phyloP scores from a whole-genome alignment of 2,888 invertebrate species.

The Prionchulus punctatus region DNA sequence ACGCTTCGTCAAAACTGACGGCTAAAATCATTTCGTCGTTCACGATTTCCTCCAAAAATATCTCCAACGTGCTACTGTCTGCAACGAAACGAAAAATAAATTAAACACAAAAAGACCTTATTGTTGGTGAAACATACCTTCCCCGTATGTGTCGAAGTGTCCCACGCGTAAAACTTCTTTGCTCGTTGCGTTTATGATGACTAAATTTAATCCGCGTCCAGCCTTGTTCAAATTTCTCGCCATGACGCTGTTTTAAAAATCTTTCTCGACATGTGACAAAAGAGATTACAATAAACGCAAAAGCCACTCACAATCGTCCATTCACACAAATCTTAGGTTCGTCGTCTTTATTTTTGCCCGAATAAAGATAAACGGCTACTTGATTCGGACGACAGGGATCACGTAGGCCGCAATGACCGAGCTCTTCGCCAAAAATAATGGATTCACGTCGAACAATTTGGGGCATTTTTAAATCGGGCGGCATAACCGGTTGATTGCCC shows the following conservation, averaged over 20 bases:
- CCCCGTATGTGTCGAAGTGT: constrained; percentile 43
- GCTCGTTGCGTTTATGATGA: constrained; percentile 37
- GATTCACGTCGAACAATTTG: constrained; percentile 4
- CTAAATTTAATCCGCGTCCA: constrained; percentile 43
- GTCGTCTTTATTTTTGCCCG: constrained; percentile 40
- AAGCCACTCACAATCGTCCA: constrained; percentile 38
- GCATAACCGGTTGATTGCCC: too few relatives aligned
- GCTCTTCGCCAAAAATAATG: constrained; percentile 20
- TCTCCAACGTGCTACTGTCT: constrained; percentile 37
- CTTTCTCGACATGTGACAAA: neutral
- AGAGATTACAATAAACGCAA: neutral
- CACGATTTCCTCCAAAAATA: constrained; percentile 33
- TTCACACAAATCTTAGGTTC: constrained; percentile 41
- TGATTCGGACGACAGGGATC: constrained; percentile 32
- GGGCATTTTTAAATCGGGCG: neutral
- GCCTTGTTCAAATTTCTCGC: constrained; percentile 37
- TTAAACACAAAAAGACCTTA: neutral
- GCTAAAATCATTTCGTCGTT: constrained; percentile 40
- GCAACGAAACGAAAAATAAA: constrained; percentile 3
- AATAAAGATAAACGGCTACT: constrained; percentile 38
- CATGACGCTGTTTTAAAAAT: constrained; percentile 29
- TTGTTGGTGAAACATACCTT: too few relatives aligned
- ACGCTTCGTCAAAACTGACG: constrained; percentile 43
- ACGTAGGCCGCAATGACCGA: constrained; percentile 38
- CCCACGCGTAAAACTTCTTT: constrained; percentile 36